Evolutionary conservation across 2,888 invertebrate genomes (phyloP).

Genomic region (Tetropium fuscum): DNA sequence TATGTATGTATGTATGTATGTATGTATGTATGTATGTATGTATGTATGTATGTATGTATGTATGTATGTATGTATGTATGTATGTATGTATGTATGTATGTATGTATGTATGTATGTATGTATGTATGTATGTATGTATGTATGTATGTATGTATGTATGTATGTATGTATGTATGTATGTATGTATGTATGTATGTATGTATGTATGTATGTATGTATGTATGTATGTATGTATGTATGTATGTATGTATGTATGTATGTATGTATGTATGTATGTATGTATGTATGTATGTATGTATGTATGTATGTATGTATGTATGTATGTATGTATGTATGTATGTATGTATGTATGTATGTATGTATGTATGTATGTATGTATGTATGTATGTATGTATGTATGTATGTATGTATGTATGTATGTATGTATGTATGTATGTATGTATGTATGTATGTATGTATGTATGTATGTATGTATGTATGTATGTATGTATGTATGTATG

Average conservation of each 20-base stretch:
- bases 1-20: conserved; percentile 3
- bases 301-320: not conserved
- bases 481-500: conserved; percentile 1
- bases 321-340: not conserved
- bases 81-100: conserved; percentile 5
- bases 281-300: not conserved
- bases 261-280: not conserved
- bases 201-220: not conserved
- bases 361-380: conserved; percentile 6
- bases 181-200: not conserved
- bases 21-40: conserved; percentile 3
- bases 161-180: not conserved
- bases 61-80: conserved; percentile 5
- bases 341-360: not conserved
- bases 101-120: not conserved
- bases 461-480: conserved; percentile 6
- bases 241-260: not conserved
- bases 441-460: conserved; percentile 6
- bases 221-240: not conserved
- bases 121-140: not conserved
- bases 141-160: not conserved
- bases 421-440: conserved; percentile 6
- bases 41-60: conserved; percentile 5
- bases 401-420: conserved; percentile 6
- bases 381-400: conserved; percentile 6